These are phyloP conservation scores for Syrmaticus mikado DNA, from an alignment of 2,113 vertebrate genomes.

Conservation along the genomic window DNA sequence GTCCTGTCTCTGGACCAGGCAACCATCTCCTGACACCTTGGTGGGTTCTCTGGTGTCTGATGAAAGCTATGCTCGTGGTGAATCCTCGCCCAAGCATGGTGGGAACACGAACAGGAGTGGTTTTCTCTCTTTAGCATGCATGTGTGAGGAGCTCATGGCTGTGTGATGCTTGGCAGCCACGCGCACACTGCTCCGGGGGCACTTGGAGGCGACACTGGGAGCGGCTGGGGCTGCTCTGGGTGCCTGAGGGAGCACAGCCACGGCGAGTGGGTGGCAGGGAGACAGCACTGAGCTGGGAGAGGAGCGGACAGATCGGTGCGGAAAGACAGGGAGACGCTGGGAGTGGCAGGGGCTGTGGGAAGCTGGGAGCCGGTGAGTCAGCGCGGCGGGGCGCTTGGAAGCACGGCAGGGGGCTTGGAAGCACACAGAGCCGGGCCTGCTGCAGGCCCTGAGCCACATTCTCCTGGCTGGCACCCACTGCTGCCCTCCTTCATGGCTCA, in stretches of 20 bases:
- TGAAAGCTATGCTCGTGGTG: accelerated
- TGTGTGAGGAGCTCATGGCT: background rate
- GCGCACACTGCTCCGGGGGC: background rate
- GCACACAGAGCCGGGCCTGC: slow-evolving; percentile 51
- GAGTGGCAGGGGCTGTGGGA: slow-evolving; percentile 67
- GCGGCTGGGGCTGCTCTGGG: background rate
- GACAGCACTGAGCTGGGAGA: background rate
- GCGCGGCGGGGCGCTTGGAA: slow-evolving; percentile 33
- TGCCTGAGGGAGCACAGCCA: background rate
- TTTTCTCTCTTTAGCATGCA: background rate
- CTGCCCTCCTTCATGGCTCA: background rate
- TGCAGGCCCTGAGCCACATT: slow-evolving; percentile 10
- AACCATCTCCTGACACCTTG: too few relatives aligned
- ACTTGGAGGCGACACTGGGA: accelerated
- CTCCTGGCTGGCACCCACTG: background rate
- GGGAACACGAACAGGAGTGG: background rate
- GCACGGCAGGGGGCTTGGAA: slow-evolving; percentile 46
- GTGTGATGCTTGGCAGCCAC: background rate
- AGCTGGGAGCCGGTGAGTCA: slow-evolving; percentile 63
- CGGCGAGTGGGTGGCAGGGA: background rate
- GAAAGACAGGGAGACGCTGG: slow-evolving; percentile 57
- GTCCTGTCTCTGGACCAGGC: background rate
- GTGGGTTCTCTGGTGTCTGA: background rate
- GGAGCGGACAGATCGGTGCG: background rate
- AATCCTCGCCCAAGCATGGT: background rate